Base-by-base conservation (phyloP, 1,140 invertebrate genomes). In the Calephelis virginiensis region DNA sequence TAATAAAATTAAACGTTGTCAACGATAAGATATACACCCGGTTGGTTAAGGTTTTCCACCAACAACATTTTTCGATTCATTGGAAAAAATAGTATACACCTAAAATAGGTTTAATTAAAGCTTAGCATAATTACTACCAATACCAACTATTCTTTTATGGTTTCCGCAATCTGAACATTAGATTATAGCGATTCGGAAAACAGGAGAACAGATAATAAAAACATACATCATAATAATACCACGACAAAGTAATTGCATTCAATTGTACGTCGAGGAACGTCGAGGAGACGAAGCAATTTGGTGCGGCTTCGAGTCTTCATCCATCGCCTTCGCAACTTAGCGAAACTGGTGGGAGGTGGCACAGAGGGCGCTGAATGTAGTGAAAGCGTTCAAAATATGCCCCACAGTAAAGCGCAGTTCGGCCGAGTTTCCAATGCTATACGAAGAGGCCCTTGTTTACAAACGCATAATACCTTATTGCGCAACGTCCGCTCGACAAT, bases 361-460 rank as follows among this genome's bases (percentile, higher is more conserved):
- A 63, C 53, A 66, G 48, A 62, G 73, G 71, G 64, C 67, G 73
- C 48, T 63, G 45, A 63, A 68, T 59, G 63, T 73, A 83, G 85
- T 86, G 87, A 90, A 90, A 90, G 84, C 85, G 83, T 86, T 85
- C 84, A 78, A 81, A 84, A 80, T 75, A 80, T 81, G 80, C 74
- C 81, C 77, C 83, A 82, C 76, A 75, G 77, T 80, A 73, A 75
- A 70, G 75, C 67, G 73, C 65, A 68, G 76, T 78, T 79, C 71
- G 78, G 71, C 77, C 73, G 74, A 74, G 75, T 73, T 75, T 72
- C 59, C 69, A 70, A 63, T 60, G 70, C 63, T 68, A 65, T 70
- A 74, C 68, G 67, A 61, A 67, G 72, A 75, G 73, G 65, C 72
- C 77, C 76, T 77, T 78, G 75, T 77, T 74, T 77, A 75, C 71